Percentiles rank a stretch among this genome's conserved stretches.
Evolutionary conservation across 2,797 vertebrate genomes (phyloP).

Genomic region (Melanotaenia maccullochi): DNA sequence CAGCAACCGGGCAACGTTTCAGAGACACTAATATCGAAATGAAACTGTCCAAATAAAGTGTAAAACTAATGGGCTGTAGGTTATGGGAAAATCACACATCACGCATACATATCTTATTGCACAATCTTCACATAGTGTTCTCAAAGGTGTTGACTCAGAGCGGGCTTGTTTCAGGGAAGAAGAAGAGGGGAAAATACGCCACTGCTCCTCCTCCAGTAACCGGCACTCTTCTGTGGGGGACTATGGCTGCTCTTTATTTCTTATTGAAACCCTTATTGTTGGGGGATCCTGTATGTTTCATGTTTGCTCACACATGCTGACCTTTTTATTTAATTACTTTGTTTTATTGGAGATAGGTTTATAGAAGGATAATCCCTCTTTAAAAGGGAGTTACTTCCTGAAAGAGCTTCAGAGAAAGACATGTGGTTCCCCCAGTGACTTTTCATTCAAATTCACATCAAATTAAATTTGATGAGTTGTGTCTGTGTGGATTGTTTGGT

Average conservation of each 20-base stretch:
- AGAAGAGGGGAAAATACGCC: constrained; percentile 57
- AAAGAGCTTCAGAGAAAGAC: not conserved
- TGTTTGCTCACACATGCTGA: not conserved
- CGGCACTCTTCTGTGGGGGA: constrained; percentile 12
- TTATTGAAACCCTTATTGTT: constrained; percentile 12
- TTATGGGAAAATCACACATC: constrained; percentile 63
- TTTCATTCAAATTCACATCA: not conserved
- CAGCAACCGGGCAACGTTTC: constrained; percentile 3
- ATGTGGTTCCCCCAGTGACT: constrained; percentile 1
- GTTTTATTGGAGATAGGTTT: not conserved
- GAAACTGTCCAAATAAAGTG: constrained; percentile 26
- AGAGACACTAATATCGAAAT: constrained; percentile 3
- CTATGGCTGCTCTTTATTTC: constrained; percentile 8
- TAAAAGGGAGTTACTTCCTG: not conserved
- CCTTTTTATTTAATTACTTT: not conserved
- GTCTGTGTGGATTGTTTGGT: not conserved
- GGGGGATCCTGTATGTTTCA: not conserved
- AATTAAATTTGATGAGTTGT: not conserved
- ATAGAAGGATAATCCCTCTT: not conserved
- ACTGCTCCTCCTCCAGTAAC: constrained; percentile 53
- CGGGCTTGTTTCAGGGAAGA: constrained; percentile 60
- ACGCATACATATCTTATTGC: constrained; percentile 29
- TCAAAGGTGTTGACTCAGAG: constrained; percentile 67
- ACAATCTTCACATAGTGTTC: constrained; percentile 38
- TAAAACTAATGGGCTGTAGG: not conserved